Conservation (phyloP, 2,113 vertebrate genomes). For the Lonchura striata region DNA sequence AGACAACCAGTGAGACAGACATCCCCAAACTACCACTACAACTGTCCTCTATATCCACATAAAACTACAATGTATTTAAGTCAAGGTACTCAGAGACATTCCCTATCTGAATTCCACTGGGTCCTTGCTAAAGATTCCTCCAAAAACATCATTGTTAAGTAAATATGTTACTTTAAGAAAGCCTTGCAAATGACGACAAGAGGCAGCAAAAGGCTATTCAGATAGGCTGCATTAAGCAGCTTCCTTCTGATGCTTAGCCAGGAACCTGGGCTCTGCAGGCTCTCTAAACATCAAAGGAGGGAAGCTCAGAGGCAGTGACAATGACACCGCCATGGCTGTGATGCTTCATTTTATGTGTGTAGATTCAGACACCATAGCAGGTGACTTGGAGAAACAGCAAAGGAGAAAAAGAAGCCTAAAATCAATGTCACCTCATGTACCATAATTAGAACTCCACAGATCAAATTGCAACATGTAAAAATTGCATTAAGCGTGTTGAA, state of each 20-base stretch:
- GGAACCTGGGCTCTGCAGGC: neutral
- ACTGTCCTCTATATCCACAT: neutral
- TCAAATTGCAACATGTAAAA: neutral
- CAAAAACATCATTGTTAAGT: neutral
- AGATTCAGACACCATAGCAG: neutral
- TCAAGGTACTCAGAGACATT: neutral
- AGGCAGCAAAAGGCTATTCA: neutral
- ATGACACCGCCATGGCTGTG: neutral
- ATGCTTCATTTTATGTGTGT: neutral
- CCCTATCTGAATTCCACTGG: neutral
- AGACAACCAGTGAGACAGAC: neutral
- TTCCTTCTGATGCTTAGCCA: neutral
- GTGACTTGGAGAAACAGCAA: neutral
- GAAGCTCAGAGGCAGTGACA: neutral
- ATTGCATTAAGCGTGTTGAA: accelerated
- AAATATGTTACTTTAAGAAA: neutral
- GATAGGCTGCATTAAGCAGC: neutral
- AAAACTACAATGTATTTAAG: neutral
- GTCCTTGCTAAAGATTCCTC: neutral
- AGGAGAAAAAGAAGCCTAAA: neutral
- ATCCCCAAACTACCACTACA: neutral
- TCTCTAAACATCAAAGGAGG: neutral
- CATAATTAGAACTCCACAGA: neutral
- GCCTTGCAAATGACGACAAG: neutral
- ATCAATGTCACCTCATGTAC: neutral